phyloP scores from a whole-genome alignment of 2,797 vertebrate species.

The Coreius guichenoti region DNA sequence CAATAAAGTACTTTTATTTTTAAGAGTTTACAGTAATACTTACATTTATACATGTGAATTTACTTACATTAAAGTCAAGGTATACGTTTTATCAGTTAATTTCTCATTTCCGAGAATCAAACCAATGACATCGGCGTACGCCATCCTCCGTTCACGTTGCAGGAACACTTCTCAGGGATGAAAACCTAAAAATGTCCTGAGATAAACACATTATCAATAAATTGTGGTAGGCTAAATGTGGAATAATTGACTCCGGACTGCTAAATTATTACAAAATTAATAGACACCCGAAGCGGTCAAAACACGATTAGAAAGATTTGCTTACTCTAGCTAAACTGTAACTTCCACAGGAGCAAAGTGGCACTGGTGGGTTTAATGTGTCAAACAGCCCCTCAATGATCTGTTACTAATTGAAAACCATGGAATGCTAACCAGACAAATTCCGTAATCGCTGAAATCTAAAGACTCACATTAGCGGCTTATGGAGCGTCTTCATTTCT shows the following conservation, averaged over 20 bases:
- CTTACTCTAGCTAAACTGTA: slow-evolving; percentile 42
- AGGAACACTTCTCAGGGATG: neutral
- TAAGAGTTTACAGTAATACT: neutral
- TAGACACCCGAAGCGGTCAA: neutral
- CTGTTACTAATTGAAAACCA: slow-evolving; percentile 35
- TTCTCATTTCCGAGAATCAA: neutral
- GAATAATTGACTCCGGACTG: neutral
- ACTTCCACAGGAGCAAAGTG: slow-evolving; percentile 22
- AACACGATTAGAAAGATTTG: neutral
- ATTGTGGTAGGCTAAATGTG: neutral
- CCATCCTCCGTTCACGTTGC: neutral
- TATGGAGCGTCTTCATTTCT: neutral
- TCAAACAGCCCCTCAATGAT: slow-evolving; percentile 22
- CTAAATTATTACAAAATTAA: neutral
- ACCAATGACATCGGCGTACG: neutral
- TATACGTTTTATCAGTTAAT: neutral
- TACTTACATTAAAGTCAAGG: neutral
- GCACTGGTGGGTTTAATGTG: slow-evolving; percentile 40
- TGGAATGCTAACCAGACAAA: slow-evolving; percentile 33
- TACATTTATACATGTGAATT: neutral
- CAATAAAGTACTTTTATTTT: neutral
- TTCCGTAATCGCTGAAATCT: slow-evolving; percentile 25
- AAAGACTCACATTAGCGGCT: slow-evolving; percentile 8
- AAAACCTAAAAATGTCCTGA: neutral
- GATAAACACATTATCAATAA: neutral